Conservation (phyloP, 2,797 vertebrate species). For the Melanotaenia pygmaea region DNA sequence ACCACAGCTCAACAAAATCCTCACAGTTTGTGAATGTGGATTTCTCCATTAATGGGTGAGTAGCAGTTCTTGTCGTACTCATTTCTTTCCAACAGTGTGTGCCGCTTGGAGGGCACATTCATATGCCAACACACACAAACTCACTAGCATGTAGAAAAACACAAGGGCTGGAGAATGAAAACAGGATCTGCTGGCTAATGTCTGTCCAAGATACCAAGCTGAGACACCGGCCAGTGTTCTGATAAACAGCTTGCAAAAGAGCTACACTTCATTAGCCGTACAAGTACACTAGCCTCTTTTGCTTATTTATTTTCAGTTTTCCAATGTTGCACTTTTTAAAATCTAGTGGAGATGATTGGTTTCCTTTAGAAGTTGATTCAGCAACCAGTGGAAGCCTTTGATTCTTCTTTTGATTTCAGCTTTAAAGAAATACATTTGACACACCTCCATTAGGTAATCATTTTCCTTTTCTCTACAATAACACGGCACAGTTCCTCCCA, state of each 20-base stretch:
- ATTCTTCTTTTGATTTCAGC: conserved; percentile 62
- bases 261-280: conserved; percentile 61
- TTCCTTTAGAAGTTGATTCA: conserved; percentile 54
- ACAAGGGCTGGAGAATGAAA: conserved; percentile 16
- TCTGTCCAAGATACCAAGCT: conserved; percentile 14
- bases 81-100: conserved; percentile 11
- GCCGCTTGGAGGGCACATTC: conserved; percentile 8
- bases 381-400: conserved; percentile 54
- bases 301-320: conserved; percentile 54
- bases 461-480: conserved; percentile 56
- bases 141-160: conserved; percentile 18
- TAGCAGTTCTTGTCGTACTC: conserved; percentile 29
- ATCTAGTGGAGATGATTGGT: conserved; percentile 63
- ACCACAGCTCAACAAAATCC: conserved; percentile 2
- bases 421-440: conserved; percentile 69
- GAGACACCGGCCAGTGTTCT: conserved; percentile 41
- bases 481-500: conserved; percentile 59
- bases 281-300: conserved; percentile 35
- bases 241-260: conserved; percentile 50
- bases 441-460: conserved; percentile 71
- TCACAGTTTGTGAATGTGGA: conserved; percentile 13
- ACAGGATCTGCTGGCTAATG: conserved; percentile 27
- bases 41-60: conserved; percentile 35
- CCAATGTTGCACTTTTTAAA: conserved; percentile 60
- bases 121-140: neutral